Conservation (phyloP, 2,797 vertebrate species). For the Mareca strepera region DNA sequence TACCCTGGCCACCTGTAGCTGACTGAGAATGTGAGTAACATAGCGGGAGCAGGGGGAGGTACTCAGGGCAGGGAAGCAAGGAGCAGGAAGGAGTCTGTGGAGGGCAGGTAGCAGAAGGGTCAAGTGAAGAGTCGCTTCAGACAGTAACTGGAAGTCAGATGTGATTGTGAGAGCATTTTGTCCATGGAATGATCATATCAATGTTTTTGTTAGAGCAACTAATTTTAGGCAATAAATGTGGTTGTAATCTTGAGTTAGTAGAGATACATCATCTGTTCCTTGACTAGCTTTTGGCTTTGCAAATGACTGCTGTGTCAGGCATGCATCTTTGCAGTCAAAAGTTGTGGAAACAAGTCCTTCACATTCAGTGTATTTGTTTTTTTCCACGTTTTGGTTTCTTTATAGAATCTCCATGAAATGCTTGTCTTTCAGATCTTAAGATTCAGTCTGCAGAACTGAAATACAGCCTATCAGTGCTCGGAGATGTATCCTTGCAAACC, state of each 20-base stretch:
- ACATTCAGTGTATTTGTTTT: background rate
- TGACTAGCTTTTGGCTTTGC: background rate
- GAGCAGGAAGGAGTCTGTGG: background rate
- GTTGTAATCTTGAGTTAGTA: background rate
- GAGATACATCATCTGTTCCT: background rate
- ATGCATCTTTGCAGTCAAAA: background rate
- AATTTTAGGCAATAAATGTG: background rate
- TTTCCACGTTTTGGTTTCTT: background rate
- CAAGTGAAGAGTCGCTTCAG: background rate
- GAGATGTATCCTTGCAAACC: background rate
- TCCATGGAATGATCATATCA: background rate
- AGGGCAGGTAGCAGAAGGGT: background rate
- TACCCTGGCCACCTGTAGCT: slow-evolving; percentile 28
- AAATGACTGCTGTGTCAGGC: background rate
- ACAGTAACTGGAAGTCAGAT: background rate
- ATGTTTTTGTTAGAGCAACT: background rate
- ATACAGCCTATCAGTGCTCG: background rate
- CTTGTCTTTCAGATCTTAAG: background rate
- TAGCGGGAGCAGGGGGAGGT: background rate
- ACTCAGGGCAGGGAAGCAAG: background rate
- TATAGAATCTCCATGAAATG: background rate
- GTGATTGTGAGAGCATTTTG: background rate
- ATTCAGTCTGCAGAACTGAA: background rate
- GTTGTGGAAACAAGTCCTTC: background rate
- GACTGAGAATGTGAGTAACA: rapidly evolving